Evolutionary conservation across 2,888 invertebrate genomes (phyloP).

Genomic region (Mamestra brassicae): DNA sequence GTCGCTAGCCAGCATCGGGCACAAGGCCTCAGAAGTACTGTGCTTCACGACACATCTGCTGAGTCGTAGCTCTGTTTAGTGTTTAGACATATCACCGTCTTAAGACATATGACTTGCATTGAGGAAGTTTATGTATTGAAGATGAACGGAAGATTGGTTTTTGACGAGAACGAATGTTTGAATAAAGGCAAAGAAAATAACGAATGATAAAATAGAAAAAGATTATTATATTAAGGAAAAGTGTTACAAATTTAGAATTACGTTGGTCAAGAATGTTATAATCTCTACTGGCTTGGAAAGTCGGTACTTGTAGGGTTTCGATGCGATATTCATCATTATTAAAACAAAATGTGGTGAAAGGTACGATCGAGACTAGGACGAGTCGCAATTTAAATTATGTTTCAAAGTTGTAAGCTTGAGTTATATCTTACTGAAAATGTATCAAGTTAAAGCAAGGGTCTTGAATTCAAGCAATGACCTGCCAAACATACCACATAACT

Average conservation of each 20-base stretch:
- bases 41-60: constrained; percentile 53
- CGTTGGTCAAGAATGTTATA: no score
- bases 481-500: neutral
- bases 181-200: neutral
- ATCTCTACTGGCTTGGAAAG: no score
- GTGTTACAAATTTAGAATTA: no score
- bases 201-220: neutral
- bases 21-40: constrained; percentile 63
- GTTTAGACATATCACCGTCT: constrained; percentile 19
- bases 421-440: neutral
- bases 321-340: no score
- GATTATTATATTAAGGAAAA: neutral
- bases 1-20: constrained; percentile 58
- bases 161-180: neutral
- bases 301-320: no score
- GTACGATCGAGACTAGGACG: no score
- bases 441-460: neutral
- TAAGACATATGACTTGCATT: constrained; percentile 34
- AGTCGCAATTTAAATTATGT: neutral
- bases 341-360: no score
- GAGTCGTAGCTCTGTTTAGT: constrained; percentile 37
- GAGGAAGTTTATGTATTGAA: neutral
- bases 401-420: neutral
- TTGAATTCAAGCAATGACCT: neutral
- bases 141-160: neutral